Conservation (phyloP, 2,888 invertebrate genomes). For the Biston betularia region DNA sequence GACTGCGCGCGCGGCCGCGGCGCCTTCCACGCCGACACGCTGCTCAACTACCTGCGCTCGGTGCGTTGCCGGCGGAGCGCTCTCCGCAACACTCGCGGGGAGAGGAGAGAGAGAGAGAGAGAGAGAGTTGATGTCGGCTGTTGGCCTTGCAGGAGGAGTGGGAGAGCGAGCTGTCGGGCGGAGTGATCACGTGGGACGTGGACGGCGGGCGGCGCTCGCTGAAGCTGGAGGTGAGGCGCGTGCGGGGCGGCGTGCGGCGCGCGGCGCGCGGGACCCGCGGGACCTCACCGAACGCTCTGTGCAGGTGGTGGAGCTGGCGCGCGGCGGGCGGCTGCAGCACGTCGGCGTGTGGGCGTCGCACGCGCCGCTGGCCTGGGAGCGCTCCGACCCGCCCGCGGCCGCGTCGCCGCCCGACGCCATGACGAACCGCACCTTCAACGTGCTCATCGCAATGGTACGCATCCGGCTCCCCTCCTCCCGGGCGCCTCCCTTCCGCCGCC, state of each 20-base stretch:
- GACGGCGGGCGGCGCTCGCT: conserved; percentile 41
- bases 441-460: conserved; percentile 67
- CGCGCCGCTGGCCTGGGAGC: conserved; percentile 63
- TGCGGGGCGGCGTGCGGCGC: neutral
- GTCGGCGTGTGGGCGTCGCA: conserved; percentile 65
- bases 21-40: conserved; percentile 75
- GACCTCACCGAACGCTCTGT: conserved; percentile 41
- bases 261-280: conserved; percentile 48
- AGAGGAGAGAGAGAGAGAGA: too few relatives aligned
- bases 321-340: conserved; percentile 62
- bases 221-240: conserved; percentile 50
- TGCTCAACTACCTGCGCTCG: conserved; percentile 76
- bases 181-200: conserved; percentile 42
- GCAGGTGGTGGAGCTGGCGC: conserved; percentile 67
- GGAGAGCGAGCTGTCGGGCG: conserved; percentile 33
- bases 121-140: too few relatives aligned
- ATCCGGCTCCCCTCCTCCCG: neutral
- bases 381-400: conserved; percentile 51
- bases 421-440: conserved; percentile 75
- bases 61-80: conserved; percentile 43
- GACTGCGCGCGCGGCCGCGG: conserved; percentile 62
- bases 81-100: too few relatives aligned
- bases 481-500: neutral
- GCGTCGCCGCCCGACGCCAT: conserved; percentile 65
- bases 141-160: conserved; percentile 41